Evolutionary conservation across 2,113 vertebrate species (phyloP).

Genomic region (Anoplopoma fimbria): DNA sequence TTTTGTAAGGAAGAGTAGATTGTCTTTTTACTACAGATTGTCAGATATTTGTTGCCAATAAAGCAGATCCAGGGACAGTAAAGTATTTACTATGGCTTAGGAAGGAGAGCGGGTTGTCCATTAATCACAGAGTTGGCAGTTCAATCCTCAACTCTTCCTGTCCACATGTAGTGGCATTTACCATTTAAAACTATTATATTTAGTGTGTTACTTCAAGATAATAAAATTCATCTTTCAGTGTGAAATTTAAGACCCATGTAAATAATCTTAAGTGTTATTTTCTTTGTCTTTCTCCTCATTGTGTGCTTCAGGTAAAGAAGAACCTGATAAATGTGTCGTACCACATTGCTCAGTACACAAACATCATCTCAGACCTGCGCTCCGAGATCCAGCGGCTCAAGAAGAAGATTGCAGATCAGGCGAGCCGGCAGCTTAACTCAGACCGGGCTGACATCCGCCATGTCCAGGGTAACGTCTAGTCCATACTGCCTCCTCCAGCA

Average conservation of each 20-base stretch:
- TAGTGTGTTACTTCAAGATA: too few species aligned
- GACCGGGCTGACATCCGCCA: slow-evolving; percentile 84
- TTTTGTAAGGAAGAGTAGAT: background rate
- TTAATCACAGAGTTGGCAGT: background rate
- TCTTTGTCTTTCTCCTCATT: background rate
- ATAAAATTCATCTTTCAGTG: too few species aligned
- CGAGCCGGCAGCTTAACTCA: slow-evolving; percentile 69
- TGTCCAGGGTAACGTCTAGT: slow-evolving; percentile 84
- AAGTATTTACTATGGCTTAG: background rate
- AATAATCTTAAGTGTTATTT: background rate
- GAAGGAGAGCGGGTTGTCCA: background rate
- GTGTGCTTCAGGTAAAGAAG: slow-evolving; percentile 86
- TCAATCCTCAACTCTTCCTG: background rate
- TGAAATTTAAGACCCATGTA: background rate
- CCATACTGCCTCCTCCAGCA: background rate
- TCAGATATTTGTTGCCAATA: background rate
- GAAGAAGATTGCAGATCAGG: slow-evolving; percentile 87
- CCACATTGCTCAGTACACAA: slow-evolving; percentile 92
- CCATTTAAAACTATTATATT: background rate
- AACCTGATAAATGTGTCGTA: slow-evolving; percentile 91
- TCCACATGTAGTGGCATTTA: background rate
- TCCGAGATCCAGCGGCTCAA: slow-evolving; percentile 89
- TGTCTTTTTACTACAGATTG: background rate
- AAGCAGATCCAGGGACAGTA: background rate
- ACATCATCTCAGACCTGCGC: slow-evolving; percentile 90